A percentile compares a stretch with the other conserved stretches of the same genome.
Conservation (phyloP, 1,140 invertebrate species). For the Drosophila pachea region DNA sequence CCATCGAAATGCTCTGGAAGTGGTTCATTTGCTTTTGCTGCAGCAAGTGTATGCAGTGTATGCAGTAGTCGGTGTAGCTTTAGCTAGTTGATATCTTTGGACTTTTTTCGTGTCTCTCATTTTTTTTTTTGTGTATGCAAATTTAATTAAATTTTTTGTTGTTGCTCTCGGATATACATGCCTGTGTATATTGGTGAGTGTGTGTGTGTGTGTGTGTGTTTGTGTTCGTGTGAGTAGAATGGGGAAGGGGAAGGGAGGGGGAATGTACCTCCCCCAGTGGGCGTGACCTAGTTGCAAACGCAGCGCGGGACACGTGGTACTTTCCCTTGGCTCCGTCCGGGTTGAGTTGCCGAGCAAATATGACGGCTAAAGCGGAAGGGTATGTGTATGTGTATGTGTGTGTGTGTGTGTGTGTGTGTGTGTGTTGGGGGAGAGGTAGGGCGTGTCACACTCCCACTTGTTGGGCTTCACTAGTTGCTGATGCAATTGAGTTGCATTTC, state of each 20-base stretch:
- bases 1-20: no score
- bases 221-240: constrained; percentile 11
- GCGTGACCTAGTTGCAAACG: constrained; percentile 52
- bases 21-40: no score
- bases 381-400: constrained; percentile 8
- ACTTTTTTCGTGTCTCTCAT: not conserved
- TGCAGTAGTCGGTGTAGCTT: constrained; percentile 1
- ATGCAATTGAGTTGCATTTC: constrained; percentile 24
- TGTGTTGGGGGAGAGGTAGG: not conserved
- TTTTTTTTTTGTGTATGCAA: constrained; percentile 31
- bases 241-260: no score
- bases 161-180: constrained; percentile 11
- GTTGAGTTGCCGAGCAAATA: constrained; percentile 52
- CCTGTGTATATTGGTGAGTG: not conserved
- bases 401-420: not conserved
- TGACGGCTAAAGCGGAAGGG: constrained; percentile 21
- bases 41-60: not conserved
- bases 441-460: constrained; percentile 54
- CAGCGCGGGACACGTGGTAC: constrained; percentile 33
- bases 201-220: not conserved
- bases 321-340: constrained; percentile 21
- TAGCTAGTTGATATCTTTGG: not conserved
- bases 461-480: constrained; percentile 35
- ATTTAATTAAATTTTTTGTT: constrained; percentile 45
- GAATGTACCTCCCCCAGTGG: constrained; percentile 6